These are phyloP conservation scores for Akabosia matsudoensis DNA, from an alignment of 1,140 invertebrate species.

Conservation along the genomic window DNA sequence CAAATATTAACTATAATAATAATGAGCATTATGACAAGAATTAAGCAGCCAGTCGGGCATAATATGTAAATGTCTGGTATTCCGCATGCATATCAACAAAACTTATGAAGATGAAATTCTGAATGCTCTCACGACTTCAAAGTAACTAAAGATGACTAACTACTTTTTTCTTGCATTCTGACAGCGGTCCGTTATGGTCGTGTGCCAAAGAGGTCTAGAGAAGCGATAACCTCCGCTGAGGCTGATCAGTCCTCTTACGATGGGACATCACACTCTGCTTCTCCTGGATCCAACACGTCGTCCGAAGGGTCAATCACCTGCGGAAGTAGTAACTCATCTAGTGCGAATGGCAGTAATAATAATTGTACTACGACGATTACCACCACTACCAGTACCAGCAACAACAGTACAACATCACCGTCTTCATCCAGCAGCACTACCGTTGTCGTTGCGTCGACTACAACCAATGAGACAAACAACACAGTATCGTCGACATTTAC, in stretches of 20 bases:
- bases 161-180: slow-evolving; percentile 45
- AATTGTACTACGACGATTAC: background rate
- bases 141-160: slow-evolving; percentile 15
- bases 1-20: no score
- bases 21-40: no score
- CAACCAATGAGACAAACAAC: slow-evolving; percentile 8
- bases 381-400: background rate
- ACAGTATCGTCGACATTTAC: slow-evolving; percentile 40
- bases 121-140: background rate
- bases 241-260: slow-evolving; percentile 51
- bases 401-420: background rate
- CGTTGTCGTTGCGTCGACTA: background rate
- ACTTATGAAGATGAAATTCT: slow-evolving; percentile 10
- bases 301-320: slow-evolving; percentile 36
- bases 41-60: no score
- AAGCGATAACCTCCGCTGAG: slow-evolving; percentile 56
- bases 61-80: no score
- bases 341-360: background rate
- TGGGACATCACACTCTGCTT: slow-evolving; percentile 43
- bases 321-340: slow-evolving; percentile 6
- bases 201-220: slow-evolving; percentile 87
- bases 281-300: slow-evolving; percentile 46
- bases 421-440: slow-evolving; percentile 1
- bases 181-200: slow-evolving; percentile 91
- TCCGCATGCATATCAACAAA: no score